phyloP scores from a whole-genome alignment of 2,797 vertebrate species.

The Megaceryle alcyon region DNA sequence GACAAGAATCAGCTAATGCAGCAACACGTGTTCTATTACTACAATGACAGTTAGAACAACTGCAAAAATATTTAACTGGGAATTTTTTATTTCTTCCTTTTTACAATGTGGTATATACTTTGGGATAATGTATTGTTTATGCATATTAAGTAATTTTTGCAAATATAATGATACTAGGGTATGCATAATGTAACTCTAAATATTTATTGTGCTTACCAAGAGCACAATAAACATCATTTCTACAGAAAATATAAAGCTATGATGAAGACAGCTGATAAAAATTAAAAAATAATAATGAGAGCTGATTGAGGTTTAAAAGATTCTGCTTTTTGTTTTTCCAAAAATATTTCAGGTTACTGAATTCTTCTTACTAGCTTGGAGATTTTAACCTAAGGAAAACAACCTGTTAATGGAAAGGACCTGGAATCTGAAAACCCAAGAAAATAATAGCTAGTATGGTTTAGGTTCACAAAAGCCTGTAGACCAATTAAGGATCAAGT shows the following conservation, averaged over 20 bases:
- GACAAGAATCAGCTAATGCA: neutral
- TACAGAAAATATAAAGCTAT: neutral
- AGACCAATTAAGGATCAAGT: neutral
- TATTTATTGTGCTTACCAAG: neutral
- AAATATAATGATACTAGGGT: neutral
- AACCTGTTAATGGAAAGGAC: neutral
- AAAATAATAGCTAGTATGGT: neutral
- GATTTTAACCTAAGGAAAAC: neutral
- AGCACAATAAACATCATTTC: neutral
- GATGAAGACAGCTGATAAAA: neutral
- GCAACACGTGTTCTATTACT: neutral
- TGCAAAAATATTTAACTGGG: neutral
- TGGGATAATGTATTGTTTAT: neutral
- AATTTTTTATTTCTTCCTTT: neutral
- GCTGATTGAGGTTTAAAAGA: neutral
- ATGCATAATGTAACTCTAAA: neutral
- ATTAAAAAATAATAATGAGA: neutral
- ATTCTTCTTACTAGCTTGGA: neutral
- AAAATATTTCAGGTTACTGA: neutral
- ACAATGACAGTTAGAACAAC: neutral
- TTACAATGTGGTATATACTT: neutral
- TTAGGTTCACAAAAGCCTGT: neutral
- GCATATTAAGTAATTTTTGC: neutral
- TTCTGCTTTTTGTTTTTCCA: neutral
- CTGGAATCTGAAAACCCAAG: neutral